A percentile compares a stretch with the other conserved stretches of the same genome.
phyloP scores from a whole-genome alignment of 2,888 invertebrate species.

The Cheilosia grossa region DNA sequence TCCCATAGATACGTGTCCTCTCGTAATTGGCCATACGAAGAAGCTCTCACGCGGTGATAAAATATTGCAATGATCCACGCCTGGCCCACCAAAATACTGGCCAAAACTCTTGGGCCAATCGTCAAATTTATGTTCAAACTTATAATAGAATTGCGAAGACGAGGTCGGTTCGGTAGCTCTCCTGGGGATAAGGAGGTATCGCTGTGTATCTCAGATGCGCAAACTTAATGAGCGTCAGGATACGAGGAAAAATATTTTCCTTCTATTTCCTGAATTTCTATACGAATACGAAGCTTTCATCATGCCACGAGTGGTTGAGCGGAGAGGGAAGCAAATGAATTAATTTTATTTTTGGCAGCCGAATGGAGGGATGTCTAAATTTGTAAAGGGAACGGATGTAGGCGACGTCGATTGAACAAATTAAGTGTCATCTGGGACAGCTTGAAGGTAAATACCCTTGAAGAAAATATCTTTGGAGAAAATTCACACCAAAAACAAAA shows the following conservation, averaged over 20 bases:
- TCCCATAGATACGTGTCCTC: slow-evolving; percentile 68
- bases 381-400: slow-evolving; percentile 20
- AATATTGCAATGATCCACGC: slow-evolving; percentile 49
- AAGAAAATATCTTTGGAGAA: slow-evolving; percentile 9
- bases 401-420: slow-evolving; percentile 64
- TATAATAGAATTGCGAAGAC: slow-evolving; percentile 58
- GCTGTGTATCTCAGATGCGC: slow-evolving; percentile 19
- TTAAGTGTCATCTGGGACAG: slow-evolving; percentile 61
- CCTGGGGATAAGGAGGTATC: slow-evolving; percentile 24
- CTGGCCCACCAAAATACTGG: slow-evolving; percentile 26
- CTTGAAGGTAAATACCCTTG: slow-evolving; percentile 48
- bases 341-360: slow-evolving; percentile 66
- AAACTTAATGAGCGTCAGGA: slow-evolving; percentile 51
- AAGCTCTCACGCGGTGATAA: slow-evolving; percentile 41
- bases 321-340: slow-evolving; percentile 6
- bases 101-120: slow-evolving; percentile 26
- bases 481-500: neutral
- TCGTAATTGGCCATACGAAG: slow-evolving; percentile 47
- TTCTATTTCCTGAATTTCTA: slow-evolving; percentile 53
- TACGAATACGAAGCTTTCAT: slow-evolving; percentile 42
- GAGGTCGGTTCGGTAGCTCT: slow-evolving; percentile 27
- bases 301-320: neutral
- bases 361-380: slow-evolving; percentile 30
- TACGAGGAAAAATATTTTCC: slow-evolving; percentile 37
- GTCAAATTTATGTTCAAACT: slow-evolving; percentile 68